A percentile compares a stretch with the other conserved stretches of the same genome.
Conservation (phyloP, 2,888 invertebrate genomes). For the Zygaena filipendulae region DNA sequence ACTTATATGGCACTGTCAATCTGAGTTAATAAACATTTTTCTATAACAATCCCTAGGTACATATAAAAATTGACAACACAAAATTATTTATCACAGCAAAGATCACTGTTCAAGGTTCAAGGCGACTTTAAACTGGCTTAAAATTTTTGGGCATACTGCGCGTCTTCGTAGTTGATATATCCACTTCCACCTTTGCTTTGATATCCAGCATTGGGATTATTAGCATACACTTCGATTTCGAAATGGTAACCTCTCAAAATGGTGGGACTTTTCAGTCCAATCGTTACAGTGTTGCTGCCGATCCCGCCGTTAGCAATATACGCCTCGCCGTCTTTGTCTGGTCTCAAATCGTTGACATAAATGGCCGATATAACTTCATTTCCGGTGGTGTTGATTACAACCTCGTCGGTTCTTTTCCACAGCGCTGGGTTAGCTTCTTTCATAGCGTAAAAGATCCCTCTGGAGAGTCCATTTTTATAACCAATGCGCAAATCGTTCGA, state of each 20-base stretch:
- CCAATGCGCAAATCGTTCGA: slow-evolving; percentile 33
- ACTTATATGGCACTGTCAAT: no score
- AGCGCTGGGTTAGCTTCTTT: slow-evolving; percentile 42
- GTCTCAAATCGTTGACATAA: slow-evolving; percentile 40
- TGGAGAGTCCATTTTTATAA: slow-evolving; percentile 22
- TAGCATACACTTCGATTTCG: slow-evolving; percentile 39
- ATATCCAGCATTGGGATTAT: slow-evolving; percentile 24
- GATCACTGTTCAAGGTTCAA: no score
- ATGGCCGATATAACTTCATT: slow-evolving; percentile 44
- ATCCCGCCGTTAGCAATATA: slow-evolving; percentile 41
- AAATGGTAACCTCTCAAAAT: slow-evolving; percentile 49
- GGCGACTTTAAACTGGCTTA: no score
- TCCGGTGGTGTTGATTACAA: slow-evolving; percentile 30
- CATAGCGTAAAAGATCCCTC: slow-evolving; percentile 37
- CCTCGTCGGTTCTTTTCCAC: slow-evolving; percentile 43
- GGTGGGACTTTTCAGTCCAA: slow-evolving; percentile 41
- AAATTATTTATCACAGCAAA: no score
- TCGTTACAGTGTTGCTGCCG: slow-evolving; percentile 38
- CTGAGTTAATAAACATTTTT: no score
- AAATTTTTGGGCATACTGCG: slow-evolving; percentile 30
- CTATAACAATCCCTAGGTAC: no score
- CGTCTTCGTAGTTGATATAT: slow-evolving; percentile 24
- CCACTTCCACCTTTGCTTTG: slow-evolving; percentile 34
- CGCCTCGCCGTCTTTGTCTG: slow-evolving; percentile 41
- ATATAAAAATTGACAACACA: no score